phyloP scores from a whole-genome alignment of 2,888 invertebrate genomes.

The Alviniconcha strummeri region DNA sequence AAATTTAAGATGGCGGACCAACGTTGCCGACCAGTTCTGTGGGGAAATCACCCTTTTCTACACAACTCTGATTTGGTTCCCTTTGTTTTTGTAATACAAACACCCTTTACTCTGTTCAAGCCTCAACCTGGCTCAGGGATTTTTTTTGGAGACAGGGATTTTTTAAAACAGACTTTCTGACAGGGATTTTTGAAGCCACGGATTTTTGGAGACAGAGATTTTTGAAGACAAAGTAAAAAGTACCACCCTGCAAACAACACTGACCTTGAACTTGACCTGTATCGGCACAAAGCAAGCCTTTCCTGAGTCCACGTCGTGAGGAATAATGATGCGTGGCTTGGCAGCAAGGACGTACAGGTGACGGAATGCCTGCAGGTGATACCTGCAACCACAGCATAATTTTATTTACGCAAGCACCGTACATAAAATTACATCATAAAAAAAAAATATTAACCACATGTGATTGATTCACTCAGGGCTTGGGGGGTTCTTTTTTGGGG shows the following conservation, averaged over 20 bases:
- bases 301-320: conserved; percentile 87
- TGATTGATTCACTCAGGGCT: too few relatives aligned
- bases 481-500: too few relatives aligned
- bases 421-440: not conserved
- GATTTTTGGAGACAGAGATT: too few relatives aligned
- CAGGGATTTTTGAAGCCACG: too few relatives aligned
- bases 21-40: not conserved
- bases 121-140: too few relatives aligned
- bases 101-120: too few relatives aligned
- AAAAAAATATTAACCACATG: too few relatives aligned
- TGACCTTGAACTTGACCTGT: conserved; percentile 76
- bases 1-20: not conserved
- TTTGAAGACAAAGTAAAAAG: too few relatives aligned
- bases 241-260: not conserved
- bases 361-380: conserved; percentile 96
- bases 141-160: too few relatives aligned
- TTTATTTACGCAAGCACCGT: not conserved
- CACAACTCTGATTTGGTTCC: too few relatives aligned
- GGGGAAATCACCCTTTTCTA: not conserved
- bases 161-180: too few relatives aligned
- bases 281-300: conserved; percentile 89
- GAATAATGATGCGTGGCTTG: conserved; percentile 90
- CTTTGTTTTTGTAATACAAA: too few relatives aligned
- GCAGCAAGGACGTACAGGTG: conserved; percentile 96
- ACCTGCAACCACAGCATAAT: conserved; percentile 77